Conservation (phyloP, 2,113 vertebrate genomes). For the Athene cunicularia region DNA sequence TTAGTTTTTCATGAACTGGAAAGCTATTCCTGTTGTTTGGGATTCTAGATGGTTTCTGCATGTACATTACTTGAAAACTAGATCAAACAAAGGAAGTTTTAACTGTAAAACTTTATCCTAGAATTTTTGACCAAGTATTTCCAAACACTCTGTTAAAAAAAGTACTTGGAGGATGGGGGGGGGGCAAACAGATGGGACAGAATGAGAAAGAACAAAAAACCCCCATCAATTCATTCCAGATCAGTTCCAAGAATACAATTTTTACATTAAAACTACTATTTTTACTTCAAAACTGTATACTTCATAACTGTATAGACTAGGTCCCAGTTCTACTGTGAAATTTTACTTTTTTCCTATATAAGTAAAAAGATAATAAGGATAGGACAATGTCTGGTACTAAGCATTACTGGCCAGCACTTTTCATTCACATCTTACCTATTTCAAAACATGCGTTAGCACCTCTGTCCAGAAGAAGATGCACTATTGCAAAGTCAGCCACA, state of each 20-base stretch:
- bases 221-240: not conserved
- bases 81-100: not conserved
- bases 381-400: not conserved
- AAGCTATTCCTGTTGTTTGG: not conserved
- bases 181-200: not conserved
- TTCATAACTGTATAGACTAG: not conserved
- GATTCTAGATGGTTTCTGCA: not conserved
- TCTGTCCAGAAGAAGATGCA: conserved; percentile 85
- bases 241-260: not conserved
- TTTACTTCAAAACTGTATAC: not conserved
- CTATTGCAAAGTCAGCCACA: conserved; percentile 79
- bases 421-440: conserved; percentile 80
- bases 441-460: conserved; percentile 91
- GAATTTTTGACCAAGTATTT: not conserved
- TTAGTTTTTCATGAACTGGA: not conserved
- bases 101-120: not conserved
- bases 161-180: not conserved
- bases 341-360: not conserved
- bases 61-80: fast-evolving
- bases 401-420: not conserved
- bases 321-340: not conserved
- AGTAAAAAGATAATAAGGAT: not conserved
- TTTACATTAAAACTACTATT: not conserved
- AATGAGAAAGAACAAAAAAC: not conserved
- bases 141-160: not conserved